Percentiles rank a stretch among this genome's conserved stretches.
Conservation (phyloP, 2,797 vertebrate species). For the Halcyon leucocephala region DNA sequence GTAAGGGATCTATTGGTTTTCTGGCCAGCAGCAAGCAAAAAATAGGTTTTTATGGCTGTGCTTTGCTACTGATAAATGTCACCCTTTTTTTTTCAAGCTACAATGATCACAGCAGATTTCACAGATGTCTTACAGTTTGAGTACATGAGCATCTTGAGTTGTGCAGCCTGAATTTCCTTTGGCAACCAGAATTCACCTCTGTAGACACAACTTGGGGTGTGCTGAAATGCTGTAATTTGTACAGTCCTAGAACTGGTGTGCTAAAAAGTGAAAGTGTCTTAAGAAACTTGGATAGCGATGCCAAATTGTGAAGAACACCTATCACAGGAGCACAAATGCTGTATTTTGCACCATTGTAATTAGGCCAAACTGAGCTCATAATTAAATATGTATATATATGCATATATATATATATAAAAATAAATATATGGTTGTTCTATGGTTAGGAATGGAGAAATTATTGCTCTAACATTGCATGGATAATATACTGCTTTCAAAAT, state of each 20-base stretch:
- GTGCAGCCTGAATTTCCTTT: neutral
- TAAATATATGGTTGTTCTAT: neutral
- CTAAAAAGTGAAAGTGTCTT: neutral
- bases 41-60: neutral
- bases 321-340: neutral
- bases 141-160: fast-evolving
- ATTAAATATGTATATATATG: neutral
- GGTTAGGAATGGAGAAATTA: neutral
- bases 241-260: neutral
- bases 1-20: neutral
- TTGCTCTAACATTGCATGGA: neutral
- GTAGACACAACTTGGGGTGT: neutral
- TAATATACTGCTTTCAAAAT: neutral
- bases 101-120: neutral
- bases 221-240: neutral
- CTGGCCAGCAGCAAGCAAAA: fast-evolving
- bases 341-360: neutral
- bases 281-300: neutral
- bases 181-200: neutral
- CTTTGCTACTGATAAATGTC: neutral
- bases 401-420: neutral
- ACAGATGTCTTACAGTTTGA: neutral
- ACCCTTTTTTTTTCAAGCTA: neutral
- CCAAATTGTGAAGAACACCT: neutral
- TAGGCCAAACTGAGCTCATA: neutral